Evolutionary conservation across 2,888 invertebrate genomes (phyloP), one percentile per base, ranked within the genome.

Genomic region (Meiosimyza platycephala): DNA sequence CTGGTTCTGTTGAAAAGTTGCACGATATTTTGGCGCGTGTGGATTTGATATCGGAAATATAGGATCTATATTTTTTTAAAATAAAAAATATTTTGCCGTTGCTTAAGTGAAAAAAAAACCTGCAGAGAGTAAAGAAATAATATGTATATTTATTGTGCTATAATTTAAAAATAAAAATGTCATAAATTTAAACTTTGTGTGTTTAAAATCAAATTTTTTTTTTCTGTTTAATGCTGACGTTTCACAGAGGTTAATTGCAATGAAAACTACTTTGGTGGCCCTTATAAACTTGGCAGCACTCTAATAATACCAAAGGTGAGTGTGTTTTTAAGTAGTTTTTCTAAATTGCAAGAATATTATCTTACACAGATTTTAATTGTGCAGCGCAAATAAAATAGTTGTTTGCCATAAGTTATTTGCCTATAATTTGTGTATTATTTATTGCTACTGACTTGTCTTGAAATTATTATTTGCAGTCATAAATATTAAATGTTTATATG

Each of bases 281-380:
- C 80, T 74, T 81, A 80, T 78, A 80, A 81, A 77, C 78, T 81
- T 75, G 80, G 80, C 76, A 80, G 80, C 75, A 80, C 81, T 77
- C 76, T 82, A 77, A 77, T 80, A 70, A 80, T 81, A 77, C 80
- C 80, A 77, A 78, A 83, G 80, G 80, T 81, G 76, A 80, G 80
- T 76, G 70, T 9, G 9, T 40, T 40, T 40, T 9, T 40, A 40
- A 40, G 9, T 7, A 9, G 2, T 9, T 40, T 40, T 40, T 40
- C 1, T 5, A 40, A 9, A 7, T 40, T 7, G 1, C 9, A 40
- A 40, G 6, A 40, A 40, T 40, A 40, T 40, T 40, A 6, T 40
- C 40, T 9, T 40, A 40, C 9, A 9, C 40, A 40, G 28, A 40
- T 40, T 40, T 40, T 40, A 40, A 40, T 40, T 40, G 40, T 40